These are phyloP conservation scores for Leucopsar rothschildi DNA, from an alignment of 2,113 vertebrate genomes.

Conservation along the genomic window DNA sequence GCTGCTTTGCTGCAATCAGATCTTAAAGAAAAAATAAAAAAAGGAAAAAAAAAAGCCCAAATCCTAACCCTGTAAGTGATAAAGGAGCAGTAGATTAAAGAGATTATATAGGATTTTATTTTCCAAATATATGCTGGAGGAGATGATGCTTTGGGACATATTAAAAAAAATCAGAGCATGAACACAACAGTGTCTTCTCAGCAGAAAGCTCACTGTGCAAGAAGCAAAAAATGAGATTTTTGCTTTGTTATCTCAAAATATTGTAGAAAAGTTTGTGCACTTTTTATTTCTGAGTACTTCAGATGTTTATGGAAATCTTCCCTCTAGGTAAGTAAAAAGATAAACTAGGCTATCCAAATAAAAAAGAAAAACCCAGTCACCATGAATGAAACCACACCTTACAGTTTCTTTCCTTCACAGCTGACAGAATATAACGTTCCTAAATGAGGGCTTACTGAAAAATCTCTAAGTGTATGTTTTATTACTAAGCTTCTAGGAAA, in stretches of 20 bases:
- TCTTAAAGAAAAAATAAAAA: background rate
- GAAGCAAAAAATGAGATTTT: background rate
- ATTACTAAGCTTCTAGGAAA: background rate
- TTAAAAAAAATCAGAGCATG: background rate
- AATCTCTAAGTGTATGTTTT: background rate
- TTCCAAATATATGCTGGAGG: conserved; percentile 30
- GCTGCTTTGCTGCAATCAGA: conserved; percentile 48
- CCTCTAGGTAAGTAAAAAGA: background rate
- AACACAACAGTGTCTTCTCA: background rate
- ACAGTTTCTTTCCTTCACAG: background rate
- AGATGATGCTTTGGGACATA: background rate
- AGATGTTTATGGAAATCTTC: background rate
- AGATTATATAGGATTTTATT: conserved; percentile 55
- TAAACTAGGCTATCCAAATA: background rate
- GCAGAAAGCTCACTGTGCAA: background rate
- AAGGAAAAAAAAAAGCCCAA: background rate
- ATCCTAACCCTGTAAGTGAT: conserved; percentile 28
- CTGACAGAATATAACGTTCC: background rate
- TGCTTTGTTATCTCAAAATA: background rate
- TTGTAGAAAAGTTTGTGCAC: background rate
- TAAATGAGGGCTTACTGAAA: background rate
- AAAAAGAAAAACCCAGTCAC: background rate
- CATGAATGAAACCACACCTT: background rate
- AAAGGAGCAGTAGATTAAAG: conserved; percentile 45
- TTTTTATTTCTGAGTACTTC: background rate